phyloP scores from a whole-genome alignment of 2,797 vertebrate genomes.

The Acomys russatus region DNA sequence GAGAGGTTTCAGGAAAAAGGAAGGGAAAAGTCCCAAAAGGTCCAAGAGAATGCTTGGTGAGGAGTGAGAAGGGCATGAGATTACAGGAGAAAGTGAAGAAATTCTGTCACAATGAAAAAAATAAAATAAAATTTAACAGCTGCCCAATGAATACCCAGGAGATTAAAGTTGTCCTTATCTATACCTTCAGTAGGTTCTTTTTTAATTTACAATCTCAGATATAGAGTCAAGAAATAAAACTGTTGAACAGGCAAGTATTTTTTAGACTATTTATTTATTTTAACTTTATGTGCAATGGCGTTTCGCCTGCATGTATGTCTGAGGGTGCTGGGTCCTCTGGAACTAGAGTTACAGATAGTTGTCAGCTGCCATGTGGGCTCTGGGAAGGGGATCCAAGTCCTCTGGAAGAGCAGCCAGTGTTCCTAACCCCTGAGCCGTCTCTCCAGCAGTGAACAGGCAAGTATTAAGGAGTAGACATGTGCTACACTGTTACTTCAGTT shows the following conservation, averaged over 20 bases:
- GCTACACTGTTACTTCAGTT: neutral
- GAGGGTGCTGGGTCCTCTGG: neutral
- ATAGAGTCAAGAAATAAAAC: neutral
- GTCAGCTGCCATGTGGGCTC: neutral
- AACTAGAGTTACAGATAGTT: neutral
- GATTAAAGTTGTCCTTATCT: neutral
- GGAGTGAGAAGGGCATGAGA: neutral
- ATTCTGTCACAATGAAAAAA: neutral
- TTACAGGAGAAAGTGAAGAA: neutral
- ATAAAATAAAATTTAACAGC: too few relatives aligned
- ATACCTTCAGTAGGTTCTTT: neutral
- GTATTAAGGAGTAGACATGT: neutral
- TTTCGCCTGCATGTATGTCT: neutral
- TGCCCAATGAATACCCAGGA: too few relatives aligned
- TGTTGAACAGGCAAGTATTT: conserved; percentile 9
- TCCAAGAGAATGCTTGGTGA: neutral
- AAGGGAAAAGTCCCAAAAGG: neutral
- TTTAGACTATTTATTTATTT: neutral
- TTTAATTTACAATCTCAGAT: neutral
- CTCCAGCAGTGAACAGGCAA: neutral
- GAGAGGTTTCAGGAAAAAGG: neutral
- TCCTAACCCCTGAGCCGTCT: neutral
- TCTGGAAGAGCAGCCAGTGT: neutral
- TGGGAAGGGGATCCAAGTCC: neutral
- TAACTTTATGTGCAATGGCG: neutral